Percentiles rank a stretch among this genome's conserved stretches.
phyloP scores from a whole-genome alignment of 2,797 vertebrate species.

The Gila robusta region DNA sequence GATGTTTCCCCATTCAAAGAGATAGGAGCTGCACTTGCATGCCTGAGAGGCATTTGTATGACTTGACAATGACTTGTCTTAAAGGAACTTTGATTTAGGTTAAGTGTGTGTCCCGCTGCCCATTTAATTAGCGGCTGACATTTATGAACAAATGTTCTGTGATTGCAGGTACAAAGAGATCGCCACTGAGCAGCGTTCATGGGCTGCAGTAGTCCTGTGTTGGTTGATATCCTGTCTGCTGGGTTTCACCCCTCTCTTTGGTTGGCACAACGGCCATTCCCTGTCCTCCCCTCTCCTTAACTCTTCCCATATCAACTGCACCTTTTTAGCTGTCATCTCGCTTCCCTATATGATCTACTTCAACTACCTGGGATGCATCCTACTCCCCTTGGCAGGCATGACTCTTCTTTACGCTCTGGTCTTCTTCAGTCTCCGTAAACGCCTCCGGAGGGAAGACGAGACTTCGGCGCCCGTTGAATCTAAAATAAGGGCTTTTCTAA shows the following conservation, averaged over 20 bases:
- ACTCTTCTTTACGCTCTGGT: conserved; percentile 75
- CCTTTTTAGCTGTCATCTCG: conserved; percentile 78
- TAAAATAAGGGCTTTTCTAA: conserved; percentile 73
- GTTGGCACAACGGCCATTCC: conserved; percentile 75
- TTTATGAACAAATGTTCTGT: background rate
- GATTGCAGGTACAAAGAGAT: conserved; percentile 81
- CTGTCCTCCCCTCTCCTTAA: conserved; percentile 9
- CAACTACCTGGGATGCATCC: conserved; percentile 80
- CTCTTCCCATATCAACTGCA: conserved; percentile 64
- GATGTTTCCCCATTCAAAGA: too few species aligned
- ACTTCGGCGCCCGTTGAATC: background rate
- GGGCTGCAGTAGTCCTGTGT: conserved; percentile 78
- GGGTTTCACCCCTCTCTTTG: conserved; percentile 87
- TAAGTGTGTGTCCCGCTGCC: background rate
- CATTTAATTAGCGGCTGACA: background rate
- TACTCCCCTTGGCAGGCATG: conserved; percentile 84
- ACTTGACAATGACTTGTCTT: too few species aligned
- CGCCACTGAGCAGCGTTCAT: conserved; percentile 78
- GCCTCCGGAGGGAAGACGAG: conserved; percentile 63
- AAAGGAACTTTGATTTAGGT: too few species aligned
- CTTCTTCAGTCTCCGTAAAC: conserved; percentile 79
- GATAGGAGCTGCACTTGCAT: too few species aligned
- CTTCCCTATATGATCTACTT: conserved; percentile 88
- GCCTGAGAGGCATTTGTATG: too few species aligned
- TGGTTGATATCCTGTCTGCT: conserved; percentile 84